Evolutionary conservation across 2,113 vertebrate species (phyloP).

Genomic region (Calyptomena viridis): DNA sequence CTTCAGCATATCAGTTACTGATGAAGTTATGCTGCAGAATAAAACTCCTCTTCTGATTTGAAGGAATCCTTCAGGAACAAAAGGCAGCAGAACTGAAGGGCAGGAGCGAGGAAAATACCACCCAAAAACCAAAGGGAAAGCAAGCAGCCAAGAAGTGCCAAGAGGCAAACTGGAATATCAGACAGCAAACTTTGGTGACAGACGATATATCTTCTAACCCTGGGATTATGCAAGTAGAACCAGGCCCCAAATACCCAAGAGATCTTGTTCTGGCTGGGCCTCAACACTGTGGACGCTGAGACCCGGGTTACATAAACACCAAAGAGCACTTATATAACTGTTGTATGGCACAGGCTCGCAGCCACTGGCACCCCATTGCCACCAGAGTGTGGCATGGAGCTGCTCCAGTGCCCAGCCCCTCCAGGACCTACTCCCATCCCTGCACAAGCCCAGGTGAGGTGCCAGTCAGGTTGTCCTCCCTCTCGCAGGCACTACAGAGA

Average conservation of each 20-base stretch:
- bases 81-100: not conserved
- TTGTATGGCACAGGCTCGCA: constrained; percentile 28
- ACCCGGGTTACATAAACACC: constrained; percentile 66
- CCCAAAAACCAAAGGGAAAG: constrained; percentile 2
- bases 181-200: constrained; percentile 41
- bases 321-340: constrained; percentile 67
- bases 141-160: not conserved
- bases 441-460: not conserved
- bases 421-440: not conserved
- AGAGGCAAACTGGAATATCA: constrained; percentile 31
- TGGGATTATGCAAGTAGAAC: constrained; percentile 50
- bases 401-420: not conserved
- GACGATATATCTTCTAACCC: constrained; percentile 34
- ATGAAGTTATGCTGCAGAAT: not conserved
- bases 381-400: not conserved
- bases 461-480: fast-evolving
- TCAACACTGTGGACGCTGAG: constrained; percentile 22
- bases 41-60: not conserved
- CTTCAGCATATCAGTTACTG: not conserved
- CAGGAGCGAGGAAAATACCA: not conserved
- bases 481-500: fast-evolving
- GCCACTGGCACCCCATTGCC: not conserved
- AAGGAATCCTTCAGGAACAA: not conserved
- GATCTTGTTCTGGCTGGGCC: constrained; percentile 60
- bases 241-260: constrained; percentile 54